Evolutionary conservation across 2,888 invertebrate genomes (phyloP), one percentile per base, ranked within the genome.

Genomic region (Hypomecis atomaria): DNA sequence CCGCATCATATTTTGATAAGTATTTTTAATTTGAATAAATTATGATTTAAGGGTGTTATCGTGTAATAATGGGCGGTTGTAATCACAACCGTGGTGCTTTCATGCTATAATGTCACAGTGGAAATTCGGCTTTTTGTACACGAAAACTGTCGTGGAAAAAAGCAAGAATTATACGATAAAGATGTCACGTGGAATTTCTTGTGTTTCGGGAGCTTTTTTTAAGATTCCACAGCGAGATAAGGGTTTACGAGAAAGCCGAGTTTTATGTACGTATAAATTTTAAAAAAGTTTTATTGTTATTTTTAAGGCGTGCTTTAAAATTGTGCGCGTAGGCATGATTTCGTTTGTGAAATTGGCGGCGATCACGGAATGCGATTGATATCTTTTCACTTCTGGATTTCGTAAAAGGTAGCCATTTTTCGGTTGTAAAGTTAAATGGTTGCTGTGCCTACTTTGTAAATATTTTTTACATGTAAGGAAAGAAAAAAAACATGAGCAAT

Each of bases 11-110:
- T 87, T 90, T 88, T 90, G 92, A 92, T 92, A 92, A 92, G 90
- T 92, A 91, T 92, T 92, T 92, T 92, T 92, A 92, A 92, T 92
- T 92, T 92, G 92, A 92, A 92, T 92, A 92, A 91, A 92, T 92
- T 92, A 92, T 91, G 87, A 90, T 91, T 90, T 89, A 89, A 89
- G 87, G 82, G 85, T 82, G 83, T 86, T 90, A 90, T 91, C 89
- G 90, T 81, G 73, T 79, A 79, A 78, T 83, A 87, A 90, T 88
- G 85, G 84, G 78, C 76, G 83, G 78, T 78, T 83, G 85, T 89
- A 88, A 89, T 87, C 88, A 86, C 78, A 83, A 84, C 82, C 84
- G 82, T 83, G 81, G 79, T 78, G 75, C 73, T 70, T 81, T 82
- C 80, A 83, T 83, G 85, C 82, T 81, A 78, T 79, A 82, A 72